Conservation (phyloP, 1,140 invertebrate species). For the Drusus annulatus region DNA sequence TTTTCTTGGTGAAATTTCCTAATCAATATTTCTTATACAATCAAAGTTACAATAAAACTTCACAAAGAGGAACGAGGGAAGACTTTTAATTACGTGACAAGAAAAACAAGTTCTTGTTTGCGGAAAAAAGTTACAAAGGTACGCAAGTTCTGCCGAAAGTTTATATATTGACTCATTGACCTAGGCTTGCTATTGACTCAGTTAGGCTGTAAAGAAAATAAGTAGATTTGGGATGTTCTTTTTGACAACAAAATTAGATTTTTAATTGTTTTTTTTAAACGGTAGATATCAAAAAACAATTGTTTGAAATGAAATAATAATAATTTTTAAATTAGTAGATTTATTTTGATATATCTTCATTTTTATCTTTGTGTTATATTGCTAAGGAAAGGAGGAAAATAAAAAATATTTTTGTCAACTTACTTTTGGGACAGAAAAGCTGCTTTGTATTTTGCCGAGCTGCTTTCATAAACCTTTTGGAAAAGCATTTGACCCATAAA, state of each 20-base stretch:
- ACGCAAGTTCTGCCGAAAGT: slow-evolving; percentile 37
- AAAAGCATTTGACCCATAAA: slow-evolving; percentile 53
- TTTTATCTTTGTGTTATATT: no score
- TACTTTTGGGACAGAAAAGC: no score
- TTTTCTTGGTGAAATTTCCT: slow-evolving; percentile 32
- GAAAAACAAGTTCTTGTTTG: slow-evolving; percentile 55
- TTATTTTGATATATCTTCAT: no score
- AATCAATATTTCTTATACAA: slow-evolving; percentile 43
- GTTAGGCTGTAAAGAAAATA: slow-evolving; percentile 12
- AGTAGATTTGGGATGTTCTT: background rate
- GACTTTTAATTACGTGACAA: slow-evolving; percentile 58
- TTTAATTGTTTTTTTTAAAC: background rate
- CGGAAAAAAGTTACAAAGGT: slow-evolving; percentile 50
- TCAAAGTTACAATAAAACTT: slow-evolving; percentile 36
- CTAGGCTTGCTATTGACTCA: slow-evolving; percentile 49
- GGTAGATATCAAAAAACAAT: no score
- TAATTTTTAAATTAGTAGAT: no score
- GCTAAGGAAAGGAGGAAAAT: no score
- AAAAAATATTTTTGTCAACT: no score
- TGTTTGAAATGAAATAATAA: no score
- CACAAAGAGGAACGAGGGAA: slow-evolving; percentile 45
- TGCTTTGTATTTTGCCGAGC: background rate
- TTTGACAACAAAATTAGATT: slow-evolving; percentile 7
- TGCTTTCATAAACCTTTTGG: slow-evolving; percentile 3
- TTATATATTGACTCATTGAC: slow-evolving; percentile 57